Base-by-base conservation (phyloP, 2,113 vertebrate species). In the Carassius gibelio region DNA sequence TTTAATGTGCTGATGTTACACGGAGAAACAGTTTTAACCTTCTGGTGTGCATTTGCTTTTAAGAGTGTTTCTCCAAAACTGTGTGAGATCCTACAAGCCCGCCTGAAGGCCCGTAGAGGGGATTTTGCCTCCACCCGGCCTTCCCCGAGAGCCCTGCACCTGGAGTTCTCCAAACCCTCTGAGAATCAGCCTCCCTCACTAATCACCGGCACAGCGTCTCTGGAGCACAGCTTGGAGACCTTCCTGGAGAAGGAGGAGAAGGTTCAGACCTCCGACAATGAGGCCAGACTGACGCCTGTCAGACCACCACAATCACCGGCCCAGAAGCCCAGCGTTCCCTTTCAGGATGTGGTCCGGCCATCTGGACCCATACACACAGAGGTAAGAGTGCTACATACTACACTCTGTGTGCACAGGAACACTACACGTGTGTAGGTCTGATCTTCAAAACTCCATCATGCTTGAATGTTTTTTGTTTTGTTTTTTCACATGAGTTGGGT, bases 61-160 rank as follows among this genome's bases (percentile, higher is more conserved):
- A 26, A 96, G 95, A 93, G 91, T 50, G 11, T 88, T 0, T 94
- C 94, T 17, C 92, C 94, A 4, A 93, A 93, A 84, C 92, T 93
- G 71, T 89, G 90, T 15, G 92, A 94, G 77, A 92, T 93, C 66
- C 91, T 93, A 2, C 92, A 93, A 86, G 89, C 91, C 2, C 93
- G 92, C 3, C 86, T 93, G 6, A 94, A 95, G 85, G 83, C 90
- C 3, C 90, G 84, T 0, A 90, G 91, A 3, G 82, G 92, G 42
- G 74, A 85, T 21, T 64, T 82, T 36, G 88, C 87, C 36, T 89
- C 92, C 4, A 92, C 76, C 66, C 84, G 92, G 0, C 86, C 91
- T 11, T 93, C 93, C 15, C 89, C 95, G 0, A 90, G 52, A 0
- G 93, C 92, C 52, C 94, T 95, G 71, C 93, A 95, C 88, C 87